Percentiles rank a stretch among this genome's conserved stretches.
Conservation (phyloP, 2,888 invertebrate genomes). For the Polyploca ridens region DNA sequence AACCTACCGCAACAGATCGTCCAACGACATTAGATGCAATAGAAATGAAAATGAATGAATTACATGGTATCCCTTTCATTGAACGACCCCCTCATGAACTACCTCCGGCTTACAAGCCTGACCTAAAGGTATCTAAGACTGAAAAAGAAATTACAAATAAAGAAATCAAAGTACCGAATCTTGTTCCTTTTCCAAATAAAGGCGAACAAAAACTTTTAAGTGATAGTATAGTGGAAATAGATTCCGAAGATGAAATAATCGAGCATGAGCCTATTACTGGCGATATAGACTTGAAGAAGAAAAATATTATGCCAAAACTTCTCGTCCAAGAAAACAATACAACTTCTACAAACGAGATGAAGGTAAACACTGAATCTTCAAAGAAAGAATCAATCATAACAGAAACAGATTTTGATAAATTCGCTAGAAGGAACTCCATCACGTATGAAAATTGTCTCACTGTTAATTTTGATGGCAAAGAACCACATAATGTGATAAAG, state of each 20-base stretch:
- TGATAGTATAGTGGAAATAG: constrained; percentile 45
- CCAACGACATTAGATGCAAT: constrained; percentile 60
- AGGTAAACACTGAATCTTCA: constrained; percentile 32
- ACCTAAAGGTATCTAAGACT: constrained; percentile 39
- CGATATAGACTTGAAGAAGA: constrained; percentile 46
- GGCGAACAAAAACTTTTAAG: constrained; percentile 38
- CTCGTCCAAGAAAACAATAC: constrained; percentile 28
- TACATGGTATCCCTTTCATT: constrained; percentile 74
- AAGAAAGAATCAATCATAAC: constrained; percentile 71
- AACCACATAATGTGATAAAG: constrained; percentile 64
- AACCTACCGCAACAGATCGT: constrained; percentile 29
- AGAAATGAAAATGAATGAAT: constrained; percentile 79
- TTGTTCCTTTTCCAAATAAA: constrained; percentile 54
- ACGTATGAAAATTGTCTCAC: constrained; percentile 73
- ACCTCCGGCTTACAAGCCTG: constrained; percentile 49
- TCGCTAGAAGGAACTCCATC: constrained; percentile 73
- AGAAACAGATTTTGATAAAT: constrained; percentile 80
- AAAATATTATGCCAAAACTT: constrained; percentile 30
- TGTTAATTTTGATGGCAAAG: constrained; percentile 65
- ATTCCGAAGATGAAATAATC: constrained; percentile 61
- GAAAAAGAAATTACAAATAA: constrained; percentile 47
- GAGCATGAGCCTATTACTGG: constrained; percentile 60
- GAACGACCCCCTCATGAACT: constrained; percentile 68
- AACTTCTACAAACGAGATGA: constrained; percentile 13
- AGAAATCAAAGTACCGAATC: constrained; percentile 52